phyloP scores from a whole-genome alignment of 2,797 vertebrate species.

The Enteromius radiatus region DNA sequence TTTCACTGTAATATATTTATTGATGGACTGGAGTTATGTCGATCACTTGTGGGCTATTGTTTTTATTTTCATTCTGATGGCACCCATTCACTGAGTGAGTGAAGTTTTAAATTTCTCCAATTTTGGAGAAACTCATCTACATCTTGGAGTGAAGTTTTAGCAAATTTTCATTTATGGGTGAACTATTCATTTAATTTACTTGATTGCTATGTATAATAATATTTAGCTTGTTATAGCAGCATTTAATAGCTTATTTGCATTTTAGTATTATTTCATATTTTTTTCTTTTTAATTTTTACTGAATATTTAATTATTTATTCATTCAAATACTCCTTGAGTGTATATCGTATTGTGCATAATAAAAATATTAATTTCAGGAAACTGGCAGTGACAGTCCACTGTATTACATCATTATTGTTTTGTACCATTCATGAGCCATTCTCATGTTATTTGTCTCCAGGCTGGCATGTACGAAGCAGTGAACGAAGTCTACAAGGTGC shows the following conservation, averaged over 20 bases:
- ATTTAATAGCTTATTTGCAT: neutral
- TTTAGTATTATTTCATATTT: neutral
- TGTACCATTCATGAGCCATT: neutral
- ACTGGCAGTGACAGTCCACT: neutral
- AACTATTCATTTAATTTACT: neutral
- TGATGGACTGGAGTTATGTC: neutral
- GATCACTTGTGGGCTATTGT: neutral
- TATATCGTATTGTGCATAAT: neutral
- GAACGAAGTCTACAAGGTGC: constrained; percentile 98
- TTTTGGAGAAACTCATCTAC: neutral
- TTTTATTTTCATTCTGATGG: neutral
- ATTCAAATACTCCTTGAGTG: neutral
- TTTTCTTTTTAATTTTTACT: neutral
- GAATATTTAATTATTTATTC: neutral
- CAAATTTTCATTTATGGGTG: neutral
- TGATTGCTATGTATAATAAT: neutral
- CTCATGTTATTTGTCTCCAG: constrained; percentile 76
- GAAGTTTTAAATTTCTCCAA: neutral
- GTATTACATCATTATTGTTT: constrained; percentile 11
- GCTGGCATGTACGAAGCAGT: constrained; percentile 99
- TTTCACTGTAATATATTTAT: neutral
- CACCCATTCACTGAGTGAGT: neutral
- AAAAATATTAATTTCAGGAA: neutral
- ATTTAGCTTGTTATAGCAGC: neutral
- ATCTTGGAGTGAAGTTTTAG: neutral